Base-by-base conservation (phyloP, 1,140 invertebrate genomes). In the Phthorimaea operculella region DNA sequence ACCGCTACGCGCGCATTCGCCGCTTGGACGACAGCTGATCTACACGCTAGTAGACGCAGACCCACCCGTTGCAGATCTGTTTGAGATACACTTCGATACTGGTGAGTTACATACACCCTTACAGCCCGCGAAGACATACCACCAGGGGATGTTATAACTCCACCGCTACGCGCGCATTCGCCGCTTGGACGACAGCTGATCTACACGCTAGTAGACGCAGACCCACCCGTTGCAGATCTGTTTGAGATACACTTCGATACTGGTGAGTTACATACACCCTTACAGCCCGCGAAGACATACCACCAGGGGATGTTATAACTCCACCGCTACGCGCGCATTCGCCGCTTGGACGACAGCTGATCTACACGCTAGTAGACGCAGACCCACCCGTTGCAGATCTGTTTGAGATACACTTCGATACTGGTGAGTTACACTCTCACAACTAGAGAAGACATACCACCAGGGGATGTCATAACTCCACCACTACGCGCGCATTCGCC, bases 401-500 rank as follows among this genome's bases (percentile, higher is more conserved):
- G 10, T 76, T 80, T 66, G 75, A 80, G 64, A 63, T 80, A 33
- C 69, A 75, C 55, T 80, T 80, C 66, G 77, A 80, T 52, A 75
- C 75, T 11, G 77, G 77, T 80, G 92, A 93, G 85, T 91, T n/a
- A n/a, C 47, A 1, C 6, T n/a, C 92, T 92, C 59, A 87, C 87
- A 53, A 91, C 96, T 45, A 90, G 91, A 18, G 96, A 98, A 86
- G 93, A 93, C 83, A 90, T 92, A 50, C 89, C 93, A 76, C 69
- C 72, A 8, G 74, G 71, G 58, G 55, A 52, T 2, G 45, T 70
- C 51, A 70, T 85, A 44, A n/a, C 36, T 9, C 84, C 94, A 44
- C 21, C 21, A 28, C 91, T 97, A 61, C 90, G 92, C 72, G 96
- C 96, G 9, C 88, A 90, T 69, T 97, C 94, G 66, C 94, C 96